Base-by-base conservation (phyloP, 2,113 vertebrate genomes). In the Phalacrocorax carbo region DNA sequence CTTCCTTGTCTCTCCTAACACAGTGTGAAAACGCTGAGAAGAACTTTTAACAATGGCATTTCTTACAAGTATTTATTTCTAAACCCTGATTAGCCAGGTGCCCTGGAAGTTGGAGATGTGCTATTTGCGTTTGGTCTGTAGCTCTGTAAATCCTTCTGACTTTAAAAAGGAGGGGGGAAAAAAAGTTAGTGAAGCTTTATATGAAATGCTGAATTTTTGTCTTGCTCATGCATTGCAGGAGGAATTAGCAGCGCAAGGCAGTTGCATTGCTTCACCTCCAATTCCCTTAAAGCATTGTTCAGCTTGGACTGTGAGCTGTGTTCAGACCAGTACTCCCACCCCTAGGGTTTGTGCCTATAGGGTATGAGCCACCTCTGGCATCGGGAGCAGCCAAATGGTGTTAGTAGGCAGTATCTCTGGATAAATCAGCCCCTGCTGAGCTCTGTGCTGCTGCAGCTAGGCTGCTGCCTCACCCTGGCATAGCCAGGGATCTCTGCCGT, bases 291-390 rank as follows among this genome's bases (percentile, higher is more conserved):
- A 38, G 15, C 55, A 78, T 7, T 9, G 12, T 38, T 83, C 14
- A 40, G 2, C 32, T 71, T 68, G 27, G 0, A 0, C 11, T 1
- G 1, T n/a, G 25, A 15, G 34, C 34, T 71, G 29, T 32, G 23
- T 76, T 76, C 4, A 54, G 48, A 27, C 38, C 30, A 19, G 10
- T 13, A 13, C 30, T 86, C 42, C 13, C 3, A 10, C 4, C 27
- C 1, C 7, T 14, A 11, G 3, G 27, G 18, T 44, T 52, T 55
- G 38, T 66, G 51, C 40, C 2, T 8, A 26, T 64, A 13, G 11
- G 13, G 10, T 71, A 4, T 40, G 40, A 75, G 23, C 82, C 8
- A 12, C 15, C 20, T 68, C 57, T 61, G 49, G 25, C 20, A n/a
- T 57, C 7, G 7, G 57, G 66, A 61, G 18, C 29, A 76, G 34